Base-by-base conservation (phyloP, 2,888 invertebrate species). In the Electrophaes corylata region DNA sequence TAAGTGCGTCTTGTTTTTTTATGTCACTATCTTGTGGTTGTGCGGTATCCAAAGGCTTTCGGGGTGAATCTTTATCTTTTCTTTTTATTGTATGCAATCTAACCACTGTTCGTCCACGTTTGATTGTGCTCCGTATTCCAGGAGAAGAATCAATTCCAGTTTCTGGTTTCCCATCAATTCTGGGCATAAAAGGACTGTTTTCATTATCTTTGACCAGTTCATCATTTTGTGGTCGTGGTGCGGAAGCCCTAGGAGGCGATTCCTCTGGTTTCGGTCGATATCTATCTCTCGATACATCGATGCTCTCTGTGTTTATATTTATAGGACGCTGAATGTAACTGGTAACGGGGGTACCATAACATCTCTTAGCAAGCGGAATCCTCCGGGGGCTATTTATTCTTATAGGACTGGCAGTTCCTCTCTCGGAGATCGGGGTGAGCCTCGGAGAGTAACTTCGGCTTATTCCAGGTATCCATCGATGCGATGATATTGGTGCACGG, bases 251-350 rank as follows among this genome's bases (percentile, higher is more conserved):
- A 52, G 71, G 60, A 53, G 71, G 60, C 44, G 63, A 37, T 69
- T 65, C 76, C 60, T 72, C 71, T 31, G 51, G 55, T 79, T 85
- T 83, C 65, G 88, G 76, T 35, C 88, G 84, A 73, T 94, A 95
- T 70, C 92, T 93, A 62, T 95, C 93, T 62, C 93, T 93, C 0
- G 96, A 95, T 0, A 97, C 96, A 79, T 97, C 97, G 66, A 97
- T 97, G 77, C 96, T 96, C 26, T 96, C 96, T 2, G 97, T 96
- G 80, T 96, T 96, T 63, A 96, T 96, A 66, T 94, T 93, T 47
- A 95, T 94, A 1, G 96, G 96, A 50, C 95, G 93, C 1, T 94
- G 86, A 39, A 84, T 85, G 65, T 89, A 79, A 74, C 80, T 71
- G 68, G n/a, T n/a, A n/a, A n/a, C n/a, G n/a, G 85, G 68, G 81